Conservation (phyloP, 1,140 invertebrate species). For the Aricia agestis region DNA sequence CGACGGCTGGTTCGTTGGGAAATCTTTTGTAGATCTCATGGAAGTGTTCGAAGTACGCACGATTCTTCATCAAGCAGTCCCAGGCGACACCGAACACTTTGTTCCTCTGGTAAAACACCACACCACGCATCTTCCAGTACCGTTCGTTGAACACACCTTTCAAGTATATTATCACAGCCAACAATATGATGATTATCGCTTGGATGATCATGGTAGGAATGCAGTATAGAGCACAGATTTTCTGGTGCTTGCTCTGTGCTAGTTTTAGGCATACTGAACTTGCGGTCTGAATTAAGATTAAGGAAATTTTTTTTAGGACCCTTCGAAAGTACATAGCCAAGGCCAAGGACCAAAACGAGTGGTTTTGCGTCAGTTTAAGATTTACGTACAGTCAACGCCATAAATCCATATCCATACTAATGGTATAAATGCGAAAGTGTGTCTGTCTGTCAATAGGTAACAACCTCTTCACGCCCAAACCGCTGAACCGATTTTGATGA, state of each 20-base stretch:
- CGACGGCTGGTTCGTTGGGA: slow-evolving; percentile 39
- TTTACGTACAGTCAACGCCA: too few species aligned
- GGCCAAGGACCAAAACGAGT: too few species aligned
- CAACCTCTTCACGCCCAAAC: too few species aligned
- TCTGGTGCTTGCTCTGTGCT: neutral
- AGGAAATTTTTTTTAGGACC: too few species aligned
- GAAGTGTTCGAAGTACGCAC: slow-evolving; percentile 35
- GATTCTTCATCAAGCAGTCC: slow-evolving; percentile 30
- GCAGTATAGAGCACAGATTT: neutral
- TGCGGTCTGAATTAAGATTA: too few species aligned
- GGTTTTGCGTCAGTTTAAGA: too few species aligned
- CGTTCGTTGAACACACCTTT: slow-evolving; percentile 26
- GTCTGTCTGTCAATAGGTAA: too few species aligned
- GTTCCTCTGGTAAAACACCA: slow-evolving; percentile 30
- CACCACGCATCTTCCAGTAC: slow-evolving; percentile 34
- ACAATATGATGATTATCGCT: slow-evolving; percentile 2
- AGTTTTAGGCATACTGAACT: too few species aligned
- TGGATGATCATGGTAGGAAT: neutral
- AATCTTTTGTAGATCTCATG: slow-evolving; percentile 38
- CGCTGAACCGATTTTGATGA: too few species aligned
- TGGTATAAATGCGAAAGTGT: too few species aligned
- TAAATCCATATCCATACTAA: too few species aligned
- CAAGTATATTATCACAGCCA: slow-evolving; percentile 10
- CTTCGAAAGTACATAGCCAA: too few species aligned
- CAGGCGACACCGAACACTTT: slow-evolving; percentile 35